These are phyloP conservation scores for Amyelois transitella DNA, from an alignment of 1,140 invertebrate genomes.

Conservation along the genomic window DNA sequence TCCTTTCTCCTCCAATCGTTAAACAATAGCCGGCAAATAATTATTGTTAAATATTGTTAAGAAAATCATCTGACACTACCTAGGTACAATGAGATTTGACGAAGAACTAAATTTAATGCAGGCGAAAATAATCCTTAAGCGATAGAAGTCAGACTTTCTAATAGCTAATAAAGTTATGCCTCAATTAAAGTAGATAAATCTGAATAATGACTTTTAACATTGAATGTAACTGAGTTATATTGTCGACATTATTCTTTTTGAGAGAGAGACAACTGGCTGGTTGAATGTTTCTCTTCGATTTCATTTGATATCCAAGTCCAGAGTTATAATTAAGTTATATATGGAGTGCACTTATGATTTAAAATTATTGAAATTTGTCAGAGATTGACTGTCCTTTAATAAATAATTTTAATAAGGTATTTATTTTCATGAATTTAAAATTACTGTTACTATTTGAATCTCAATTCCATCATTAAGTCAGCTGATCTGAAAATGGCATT, in stretches of 20 bases:
- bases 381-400: too few species aligned
- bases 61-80: constrained; percentile 6
- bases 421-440: too few species aligned
- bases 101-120: not conserved
- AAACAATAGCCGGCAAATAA: constrained; percentile 8
- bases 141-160: not conserved
- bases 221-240: not conserved
- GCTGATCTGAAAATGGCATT: too few species aligned
- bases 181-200: constrained; percentile 4
- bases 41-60: constrained; percentile 27
- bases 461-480: too few species aligned
- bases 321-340: too few species aligned
- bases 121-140: not conserved
- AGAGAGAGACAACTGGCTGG: not conserved
- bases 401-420: too few species aligned
- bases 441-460: too few species aligned
- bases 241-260: not conserved
- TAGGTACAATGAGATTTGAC: not conserved
- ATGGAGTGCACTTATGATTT: too few species aligned
- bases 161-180: not conserved
- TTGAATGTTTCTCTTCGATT: not conserved
- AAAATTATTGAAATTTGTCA: too few species aligned
- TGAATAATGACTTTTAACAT: not conserved
- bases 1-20: not conserved
- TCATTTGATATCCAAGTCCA: not conserved